These are phyloP conservation scores for Fragum whitleyi DNA, from an alignment of 2,888 invertebrate species.

Conservation along the genomic window DNA sequence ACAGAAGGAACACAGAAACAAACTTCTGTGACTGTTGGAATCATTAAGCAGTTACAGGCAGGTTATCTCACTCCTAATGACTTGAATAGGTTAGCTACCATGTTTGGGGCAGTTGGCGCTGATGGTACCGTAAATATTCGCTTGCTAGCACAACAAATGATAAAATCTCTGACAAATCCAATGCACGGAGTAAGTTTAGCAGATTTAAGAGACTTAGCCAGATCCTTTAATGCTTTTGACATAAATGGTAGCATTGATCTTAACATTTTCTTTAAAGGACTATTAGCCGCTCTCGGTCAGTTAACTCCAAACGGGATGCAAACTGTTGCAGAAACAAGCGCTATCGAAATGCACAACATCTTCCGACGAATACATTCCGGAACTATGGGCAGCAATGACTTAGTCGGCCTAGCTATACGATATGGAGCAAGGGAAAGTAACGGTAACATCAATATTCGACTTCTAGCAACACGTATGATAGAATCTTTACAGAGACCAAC, in stretches of 20 bases:
- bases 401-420: conserved; percentile 33
- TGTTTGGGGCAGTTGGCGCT: conserved; percentile 36
- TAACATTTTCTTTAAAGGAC: conserved; percentile 23
- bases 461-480: conserved; percentile 41
- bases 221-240: conserved; percentile 45
- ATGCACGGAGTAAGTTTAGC: conserved; percentile 19
- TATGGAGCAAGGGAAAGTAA: conserved; percentile 35
- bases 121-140: conserved; percentile 40
- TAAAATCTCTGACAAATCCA: conserved; percentile 20
- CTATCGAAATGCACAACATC: conserved; percentile 21
- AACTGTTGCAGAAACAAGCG: conserved; percentile 7
- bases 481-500: conserved; percentile 18
- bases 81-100: conserved; percentile 29
- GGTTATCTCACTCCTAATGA: conserved; percentile 32
- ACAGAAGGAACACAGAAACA: not conserved
- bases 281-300: conserved; percentile 1
- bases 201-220: conserved; percentile 46
- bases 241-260: conserved; percentile 48
- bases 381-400: conserved; percentile 16
- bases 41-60: conserved; percentile 37
- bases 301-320: conserved; percentile 3
- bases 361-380: conserved; percentile 34
- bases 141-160: conserved; percentile 35
- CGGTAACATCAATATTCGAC: conserved; percentile 44
- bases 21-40: not conserved